Evolutionary conservation across 2,113 vertebrate species (phyloP).

Genomic region (Rhea pennata): DNA sequence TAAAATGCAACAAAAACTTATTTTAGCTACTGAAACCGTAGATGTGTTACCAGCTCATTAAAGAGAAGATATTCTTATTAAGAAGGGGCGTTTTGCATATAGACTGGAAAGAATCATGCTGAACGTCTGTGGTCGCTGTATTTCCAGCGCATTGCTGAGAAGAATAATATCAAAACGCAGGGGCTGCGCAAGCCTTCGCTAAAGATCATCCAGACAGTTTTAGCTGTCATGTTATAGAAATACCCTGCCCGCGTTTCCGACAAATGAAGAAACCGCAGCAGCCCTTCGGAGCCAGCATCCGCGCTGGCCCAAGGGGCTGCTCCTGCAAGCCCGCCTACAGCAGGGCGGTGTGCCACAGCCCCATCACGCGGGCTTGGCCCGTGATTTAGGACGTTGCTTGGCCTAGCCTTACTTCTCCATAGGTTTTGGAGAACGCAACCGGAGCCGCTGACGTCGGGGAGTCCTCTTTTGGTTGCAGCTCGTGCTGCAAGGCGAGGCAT

Average conservation of each 20-base stretch:
- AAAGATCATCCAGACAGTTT: neutral
- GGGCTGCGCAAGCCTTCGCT: rapidly evolving
- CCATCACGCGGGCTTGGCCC: rapidly evolving
- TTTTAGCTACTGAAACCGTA: neutral
- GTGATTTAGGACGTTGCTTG: neutral
- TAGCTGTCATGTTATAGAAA: neutral
- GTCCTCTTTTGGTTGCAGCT: neutral
- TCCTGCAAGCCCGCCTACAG: rapidly evolving
- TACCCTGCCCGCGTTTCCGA: rapidly evolving
- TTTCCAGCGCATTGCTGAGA: neutral
- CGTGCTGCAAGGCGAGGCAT: neutral
- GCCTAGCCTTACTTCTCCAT: neutral
- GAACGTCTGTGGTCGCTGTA: neutral
- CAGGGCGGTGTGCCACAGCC: rapidly evolving
- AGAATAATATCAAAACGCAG: neutral
- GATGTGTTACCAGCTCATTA: neutral
- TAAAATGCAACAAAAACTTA: neutral
- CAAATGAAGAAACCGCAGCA: neutral
- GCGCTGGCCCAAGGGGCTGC: neutral
- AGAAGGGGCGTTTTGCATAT: neutral
- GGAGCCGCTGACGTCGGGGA: rapidly evolving
- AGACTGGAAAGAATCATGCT: neutral
- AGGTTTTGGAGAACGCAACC: neutral
- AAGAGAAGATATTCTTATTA: neutral
- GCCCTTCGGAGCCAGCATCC: neutral